Percentiles rank a stretch among this genome's conserved stretches.
Evolutionary conservation across 2,888 invertebrate genomes (phyloP).

Genomic region (Saturnia japonica): DNA sequence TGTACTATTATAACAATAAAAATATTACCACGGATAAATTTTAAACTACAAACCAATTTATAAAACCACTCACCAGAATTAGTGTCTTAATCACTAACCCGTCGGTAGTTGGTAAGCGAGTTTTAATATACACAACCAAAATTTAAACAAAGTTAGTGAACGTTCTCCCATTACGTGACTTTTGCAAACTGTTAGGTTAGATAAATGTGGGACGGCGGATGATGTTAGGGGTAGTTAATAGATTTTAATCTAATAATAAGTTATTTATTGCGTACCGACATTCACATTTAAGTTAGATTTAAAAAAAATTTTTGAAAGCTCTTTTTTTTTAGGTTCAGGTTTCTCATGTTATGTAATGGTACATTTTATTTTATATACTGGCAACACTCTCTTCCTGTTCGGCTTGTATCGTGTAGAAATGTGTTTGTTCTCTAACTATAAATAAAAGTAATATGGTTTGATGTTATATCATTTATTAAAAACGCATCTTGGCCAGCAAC

Average conservation of each 20-base stretch:
- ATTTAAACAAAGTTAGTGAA: constrained; percentile 15
- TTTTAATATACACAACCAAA: constrained; percentile 14
- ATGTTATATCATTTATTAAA: too few species aligned
- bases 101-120: constrained; percentile 5
- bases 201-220: not conserved
- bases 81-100: constrained; percentile 11
- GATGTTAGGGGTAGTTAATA: not conserved
- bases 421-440: too few species aligned
- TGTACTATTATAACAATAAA: too few species aligned
- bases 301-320: too few species aligned
- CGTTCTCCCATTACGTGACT: constrained; percentile 8
- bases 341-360: too few species aligned
- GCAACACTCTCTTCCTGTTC: too few species aligned
- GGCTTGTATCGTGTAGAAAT: too few species aligned
- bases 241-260: not conserved
- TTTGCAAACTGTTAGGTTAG: not conserved
- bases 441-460: too few species aligned
- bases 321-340: too few species aligned
- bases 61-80: not conserved
- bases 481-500: too few species aligned
- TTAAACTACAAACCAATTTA: not conserved
- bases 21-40: not conserved
- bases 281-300: not conserved
- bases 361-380: too few species aligned
- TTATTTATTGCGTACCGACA: not conserved